Conservation (phyloP, 2,797 vertebrate species). For the Sebastes goodei region DNA sequence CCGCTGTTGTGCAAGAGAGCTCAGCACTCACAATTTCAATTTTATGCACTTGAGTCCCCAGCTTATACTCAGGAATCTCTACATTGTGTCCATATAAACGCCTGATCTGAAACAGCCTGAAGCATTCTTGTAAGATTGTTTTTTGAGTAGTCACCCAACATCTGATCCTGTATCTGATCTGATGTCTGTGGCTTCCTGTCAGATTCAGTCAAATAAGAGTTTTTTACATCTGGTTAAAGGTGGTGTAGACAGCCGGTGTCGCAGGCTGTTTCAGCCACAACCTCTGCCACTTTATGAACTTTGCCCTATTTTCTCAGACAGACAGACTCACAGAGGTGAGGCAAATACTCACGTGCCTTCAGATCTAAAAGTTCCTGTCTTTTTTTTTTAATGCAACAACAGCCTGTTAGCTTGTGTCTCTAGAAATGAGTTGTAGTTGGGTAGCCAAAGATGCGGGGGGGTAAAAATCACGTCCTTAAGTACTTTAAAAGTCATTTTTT, state of each 20-base stretch:
- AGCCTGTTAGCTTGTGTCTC: not conserved
- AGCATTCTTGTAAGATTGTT: not conserved
- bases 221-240: conserved; percentile 3
- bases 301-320: conserved; percentile 61
- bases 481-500: not conserved
- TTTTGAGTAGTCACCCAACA: not conserved
- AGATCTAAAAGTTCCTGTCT: not conserved
- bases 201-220: conserved; percentile 26
- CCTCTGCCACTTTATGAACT: conserved; percentile 58
- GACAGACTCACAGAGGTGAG: conserved; percentile 5
- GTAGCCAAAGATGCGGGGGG: not conserved
- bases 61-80: not conserved
- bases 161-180: not conserved
- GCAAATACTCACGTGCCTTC: not conserved
- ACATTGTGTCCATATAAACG: not conserved
- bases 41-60: not conserved
- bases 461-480: not conserved
- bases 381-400: not conserved
- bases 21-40: not conserved
- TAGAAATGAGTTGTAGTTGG: not conserved
- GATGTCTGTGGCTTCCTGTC: conserved; percentile 14
- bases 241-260: conserved; percentile 16
- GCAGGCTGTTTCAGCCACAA: conserved; percentile 30
- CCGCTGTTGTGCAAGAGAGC: conserved; percentile 34
- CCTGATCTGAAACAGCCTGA: not conserved